phyloP scores from a whole-genome alignment of 2,888 invertebrate species.

The Empis stercorea region DNA sequence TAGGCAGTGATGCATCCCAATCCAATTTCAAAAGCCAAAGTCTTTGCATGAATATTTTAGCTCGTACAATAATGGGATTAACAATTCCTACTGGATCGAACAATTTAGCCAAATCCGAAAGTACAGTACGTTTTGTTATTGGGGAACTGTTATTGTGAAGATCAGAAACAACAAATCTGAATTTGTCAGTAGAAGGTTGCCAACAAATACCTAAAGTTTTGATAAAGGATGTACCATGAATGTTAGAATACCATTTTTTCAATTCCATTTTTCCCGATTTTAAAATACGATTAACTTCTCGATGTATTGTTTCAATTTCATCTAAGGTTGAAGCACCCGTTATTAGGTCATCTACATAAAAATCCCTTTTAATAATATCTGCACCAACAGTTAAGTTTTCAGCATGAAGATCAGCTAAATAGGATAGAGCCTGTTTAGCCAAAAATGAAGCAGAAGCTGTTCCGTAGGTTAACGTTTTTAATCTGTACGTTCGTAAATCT shows the following conservation, averaged over 20 bases:
- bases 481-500: too few species aligned
- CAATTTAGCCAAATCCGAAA: too few species aligned
- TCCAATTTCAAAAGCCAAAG: slow-evolving; percentile 8
- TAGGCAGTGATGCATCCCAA: slow-evolving; percentile 8
- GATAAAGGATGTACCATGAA: not conserved
- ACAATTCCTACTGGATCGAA: too few species aligned
- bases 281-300: not conserved
- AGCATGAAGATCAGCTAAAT: not conserved
- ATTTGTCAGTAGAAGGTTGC: too few species aligned
- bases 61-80: slow-evolving; percentile 4
- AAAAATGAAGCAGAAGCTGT: too few species aligned
- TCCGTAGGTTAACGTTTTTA: too few species aligned
- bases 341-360: slow-evolving; percentile 7
- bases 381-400: not conserved
- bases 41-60: slow-evolving; percentile 10
- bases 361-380: slow-evolving; percentile 1
- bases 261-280: not conserved
- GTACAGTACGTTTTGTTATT: not conserved
- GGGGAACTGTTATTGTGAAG: too few species aligned
- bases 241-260: not conserved
- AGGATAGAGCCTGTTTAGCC: too few species aligned
- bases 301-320: slow-evolving; percentile 3
- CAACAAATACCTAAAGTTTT: too few species aligned
- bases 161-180: too few species aligned
- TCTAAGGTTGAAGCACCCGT: slow-evolving; percentile 1